Conservation (phyloP, 2,888 invertebrate species). For the Idaea biselata region DNA sequence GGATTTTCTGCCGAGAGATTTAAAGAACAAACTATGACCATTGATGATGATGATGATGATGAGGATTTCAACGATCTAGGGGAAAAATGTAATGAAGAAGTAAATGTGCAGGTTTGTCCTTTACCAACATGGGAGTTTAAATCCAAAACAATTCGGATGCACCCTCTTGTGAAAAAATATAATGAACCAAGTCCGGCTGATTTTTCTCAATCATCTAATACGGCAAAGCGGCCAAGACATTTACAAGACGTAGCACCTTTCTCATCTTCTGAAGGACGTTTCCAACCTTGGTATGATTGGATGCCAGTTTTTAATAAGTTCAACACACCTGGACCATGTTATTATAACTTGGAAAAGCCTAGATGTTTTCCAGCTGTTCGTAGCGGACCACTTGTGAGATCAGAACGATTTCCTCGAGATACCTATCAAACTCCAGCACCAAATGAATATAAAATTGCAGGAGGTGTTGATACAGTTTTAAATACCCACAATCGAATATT, state of each 20-base stretch:
- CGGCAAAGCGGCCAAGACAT: conserved; percentile 27
- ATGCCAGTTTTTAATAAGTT: conserved; percentile 46
- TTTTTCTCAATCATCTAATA: conserved; percentile 27
- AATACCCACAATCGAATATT: conserved; percentile 55
- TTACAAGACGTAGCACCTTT: conserved; percentile 56
- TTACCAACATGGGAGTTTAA: conserved; percentile 56
- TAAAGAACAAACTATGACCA: conserved; percentile 31
- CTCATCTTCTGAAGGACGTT: conserved; percentile 55
- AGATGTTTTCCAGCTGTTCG: conserved; percentile 50
- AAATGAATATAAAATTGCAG: conserved; percentile 48
- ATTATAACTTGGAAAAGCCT: conserved; percentile 46
- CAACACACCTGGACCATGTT: conserved; percentile 57
- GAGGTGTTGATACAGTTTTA: conserved; percentile 57
- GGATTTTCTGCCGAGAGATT: conserved; percentile 52
- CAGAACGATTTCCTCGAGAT: conserved; percentile 43
- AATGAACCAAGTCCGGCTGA: conserved; percentile 54
- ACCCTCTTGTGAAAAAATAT: conserved; percentile 40
- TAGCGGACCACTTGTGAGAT: conserved; percentile 52
- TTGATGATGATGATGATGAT: conserved; percentile 32
- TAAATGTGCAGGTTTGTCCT: conserved; percentile 27
- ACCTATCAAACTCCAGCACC: conserved; percentile 47
- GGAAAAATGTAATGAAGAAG: conserved; percentile 7
- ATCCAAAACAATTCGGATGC: conserved; percentile 57
- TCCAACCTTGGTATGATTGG: conserved; percentile 61
- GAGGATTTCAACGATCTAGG: conserved; percentile 25